A percentile compares a stretch with the other conserved stretches of the same genome.
phyloP scores from a whole-genome alignment of 2,113 vertebrate species.

The Proteles cristata region DNA sequence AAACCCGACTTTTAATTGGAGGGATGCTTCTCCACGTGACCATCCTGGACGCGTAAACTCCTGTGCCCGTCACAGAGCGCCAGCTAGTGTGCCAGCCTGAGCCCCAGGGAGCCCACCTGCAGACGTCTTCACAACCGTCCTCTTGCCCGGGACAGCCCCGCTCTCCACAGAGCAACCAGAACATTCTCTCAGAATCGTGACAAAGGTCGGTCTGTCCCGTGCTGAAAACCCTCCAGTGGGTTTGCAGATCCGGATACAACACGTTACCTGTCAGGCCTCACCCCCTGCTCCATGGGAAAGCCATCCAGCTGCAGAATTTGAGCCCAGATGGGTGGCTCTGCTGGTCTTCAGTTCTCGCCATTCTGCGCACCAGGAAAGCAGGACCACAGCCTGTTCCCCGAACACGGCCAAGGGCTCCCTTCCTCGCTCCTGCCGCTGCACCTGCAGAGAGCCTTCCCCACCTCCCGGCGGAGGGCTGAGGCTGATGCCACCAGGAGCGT shows the following conservation, averaged over 20 bases:
- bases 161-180: background rate
- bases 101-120: background rate
- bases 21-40: background rate
- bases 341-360: background rate
- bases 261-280: background rate
- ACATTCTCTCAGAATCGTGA: background rate
- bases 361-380: background rate
- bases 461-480: background rate
- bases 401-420: background rate
- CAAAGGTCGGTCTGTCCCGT: background rate
- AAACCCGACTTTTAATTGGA: background rate
- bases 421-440: background rate
- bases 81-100: fast-evolving
- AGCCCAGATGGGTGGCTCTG: too few species aligned
- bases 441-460: background rate
- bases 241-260: background rate
- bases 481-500: background rate
- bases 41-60: background rate
- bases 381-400: background rate
- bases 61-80: background rate
- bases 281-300: background rate
- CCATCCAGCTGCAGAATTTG: background rate
- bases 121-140: background rate
- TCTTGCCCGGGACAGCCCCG: background rate
- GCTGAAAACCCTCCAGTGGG: background rate